Conservation (phyloP, 2,113 vertebrate species). For the Diglossa brunneiventris region DNA sequence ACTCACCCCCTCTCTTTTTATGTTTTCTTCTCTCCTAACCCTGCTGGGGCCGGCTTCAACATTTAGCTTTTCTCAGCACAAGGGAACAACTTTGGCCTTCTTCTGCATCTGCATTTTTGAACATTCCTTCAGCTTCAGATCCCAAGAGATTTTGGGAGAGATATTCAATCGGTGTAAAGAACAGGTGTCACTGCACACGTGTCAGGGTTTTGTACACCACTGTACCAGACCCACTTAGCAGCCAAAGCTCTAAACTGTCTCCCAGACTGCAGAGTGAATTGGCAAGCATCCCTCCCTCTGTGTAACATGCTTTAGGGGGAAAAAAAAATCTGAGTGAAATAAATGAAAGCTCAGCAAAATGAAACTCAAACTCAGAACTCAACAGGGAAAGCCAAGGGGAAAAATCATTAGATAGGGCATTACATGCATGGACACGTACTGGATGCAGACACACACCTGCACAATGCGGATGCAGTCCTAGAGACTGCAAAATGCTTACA, state of each 20-base stretch:
- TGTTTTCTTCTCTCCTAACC: background rate
- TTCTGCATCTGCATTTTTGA: constrained; percentile 4
- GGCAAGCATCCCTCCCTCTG: constrained; percentile 6
- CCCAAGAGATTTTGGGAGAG: background rate
- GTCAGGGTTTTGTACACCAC: background rate
- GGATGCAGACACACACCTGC: constrained; percentile 44
- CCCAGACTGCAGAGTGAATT: background rate
- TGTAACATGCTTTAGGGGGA: background rate
- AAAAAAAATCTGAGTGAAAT: background rate
- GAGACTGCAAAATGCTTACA: background rate
- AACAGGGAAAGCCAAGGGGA: constrained; percentile 28
- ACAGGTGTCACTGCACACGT: background rate
- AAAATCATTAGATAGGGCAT: constrained; percentile 53
- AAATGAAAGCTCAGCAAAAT: constrained; percentile 60
- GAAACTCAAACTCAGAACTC: background rate
- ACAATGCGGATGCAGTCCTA: background rate
- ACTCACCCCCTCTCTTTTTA: background rate
- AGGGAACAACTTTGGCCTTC: background rate
- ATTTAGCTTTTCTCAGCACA: background rate
- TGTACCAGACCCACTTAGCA: background rate
- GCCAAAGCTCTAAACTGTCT: background rate
- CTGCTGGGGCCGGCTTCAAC: background rate
- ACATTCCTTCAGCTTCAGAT: background rate
- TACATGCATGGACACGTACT: constrained; percentile 57
- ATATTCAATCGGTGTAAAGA: background rate